Conservation (phyloP, 1,140 invertebrate genomes). For the Drosophila pandora region DNA sequence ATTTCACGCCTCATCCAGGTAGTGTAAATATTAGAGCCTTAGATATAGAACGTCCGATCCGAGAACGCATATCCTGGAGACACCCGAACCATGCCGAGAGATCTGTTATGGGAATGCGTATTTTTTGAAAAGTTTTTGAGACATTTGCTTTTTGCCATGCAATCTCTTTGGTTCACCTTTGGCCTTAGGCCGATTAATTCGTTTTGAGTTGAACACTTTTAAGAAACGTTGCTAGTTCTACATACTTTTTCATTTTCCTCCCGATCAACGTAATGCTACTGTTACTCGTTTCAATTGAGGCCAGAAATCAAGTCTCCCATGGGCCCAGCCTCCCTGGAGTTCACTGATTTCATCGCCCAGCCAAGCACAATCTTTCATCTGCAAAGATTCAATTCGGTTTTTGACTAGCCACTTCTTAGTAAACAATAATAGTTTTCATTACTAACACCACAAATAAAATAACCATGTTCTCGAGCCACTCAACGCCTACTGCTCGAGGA, state of each 20-base stretch:
- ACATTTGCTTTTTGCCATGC: constrained; percentile 37
- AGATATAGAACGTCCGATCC: constrained; percentile 36
- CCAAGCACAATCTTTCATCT: constrained; percentile 14
- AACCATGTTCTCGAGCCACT: constrained; percentile 30
- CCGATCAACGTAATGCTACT: constrained; percentile 57
- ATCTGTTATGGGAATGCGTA: constrained; percentile 33
- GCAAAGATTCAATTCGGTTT: constrained; percentile 23
- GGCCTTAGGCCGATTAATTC: constrained; percentile 31
- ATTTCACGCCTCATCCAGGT: constrained; percentile 27
- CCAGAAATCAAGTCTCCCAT: constrained; percentile 15
- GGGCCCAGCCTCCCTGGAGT: not conserved
- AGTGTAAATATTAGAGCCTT: constrained; percentile 49
- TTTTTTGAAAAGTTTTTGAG: constrained; percentile 13
- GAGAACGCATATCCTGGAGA: not conserved
- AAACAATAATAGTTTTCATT: constrained; percentile 45
- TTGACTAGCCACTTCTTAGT: constrained; percentile 33
- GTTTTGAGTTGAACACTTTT: constrained; percentile 45
- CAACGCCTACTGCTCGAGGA: constrained; percentile 46
- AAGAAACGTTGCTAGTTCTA: constrained; percentile 83
- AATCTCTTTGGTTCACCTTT: constrained; percentile 32
- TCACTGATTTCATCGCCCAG: constrained; percentile 4
- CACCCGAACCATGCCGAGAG: not conserved
- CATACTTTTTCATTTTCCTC: constrained; percentile 55
- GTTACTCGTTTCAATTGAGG: constrained; percentile 63
- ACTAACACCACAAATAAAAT: constrained; percentile 22